Evolutionary conservation across 2,888 invertebrate species (phyloP).

Genomic region (Phortica magna): DNA sequence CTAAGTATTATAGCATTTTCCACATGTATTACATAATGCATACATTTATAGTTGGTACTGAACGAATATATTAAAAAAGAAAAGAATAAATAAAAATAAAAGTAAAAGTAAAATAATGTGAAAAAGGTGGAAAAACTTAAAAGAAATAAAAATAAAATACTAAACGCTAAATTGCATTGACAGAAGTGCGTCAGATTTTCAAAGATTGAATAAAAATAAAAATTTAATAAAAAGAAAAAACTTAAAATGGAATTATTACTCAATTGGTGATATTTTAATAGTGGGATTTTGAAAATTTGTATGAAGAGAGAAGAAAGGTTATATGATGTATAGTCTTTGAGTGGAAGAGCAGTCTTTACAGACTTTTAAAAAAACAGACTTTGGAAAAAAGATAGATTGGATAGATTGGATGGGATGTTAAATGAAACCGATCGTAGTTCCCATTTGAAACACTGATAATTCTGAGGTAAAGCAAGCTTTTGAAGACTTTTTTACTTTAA

Average conservation of each 20-base stretch:
- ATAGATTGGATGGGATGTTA: too few relatives aligned
- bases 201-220: conserved; percentile 1
- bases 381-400: too few relatives aligned
- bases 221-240: neutral
- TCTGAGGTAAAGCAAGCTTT: too few relatives aligned
- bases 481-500: too few relatives aligned
- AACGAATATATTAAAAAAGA: conserved; percentile 45
- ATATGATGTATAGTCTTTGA: too few relatives aligned
- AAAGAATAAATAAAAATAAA: conserved; percentile 47
- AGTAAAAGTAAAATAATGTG: conserved; percentile 53
- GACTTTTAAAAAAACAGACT: too few relatives aligned
- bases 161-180: conserved; percentile 5
- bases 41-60: conserved; percentile 31
- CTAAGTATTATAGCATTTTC: conserved; percentile 42
- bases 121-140: conserved; percentile 10
- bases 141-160: neutral
- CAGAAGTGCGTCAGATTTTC: neutral
- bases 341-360: too few relatives aligned
- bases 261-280: too few relatives aligned
- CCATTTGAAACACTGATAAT: too few relatives aligned
- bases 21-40: conserved; percentile 1
- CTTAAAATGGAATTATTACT: neutral
- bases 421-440: too few relatives aligned
- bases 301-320: too few relatives aligned
- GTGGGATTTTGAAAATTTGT: too few relatives aligned